These are phyloP conservation scores for Emydura subglobosa DNA, from an alignment of 2,113 vertebrate genomes.

Conservation along the genomic window DNA sequence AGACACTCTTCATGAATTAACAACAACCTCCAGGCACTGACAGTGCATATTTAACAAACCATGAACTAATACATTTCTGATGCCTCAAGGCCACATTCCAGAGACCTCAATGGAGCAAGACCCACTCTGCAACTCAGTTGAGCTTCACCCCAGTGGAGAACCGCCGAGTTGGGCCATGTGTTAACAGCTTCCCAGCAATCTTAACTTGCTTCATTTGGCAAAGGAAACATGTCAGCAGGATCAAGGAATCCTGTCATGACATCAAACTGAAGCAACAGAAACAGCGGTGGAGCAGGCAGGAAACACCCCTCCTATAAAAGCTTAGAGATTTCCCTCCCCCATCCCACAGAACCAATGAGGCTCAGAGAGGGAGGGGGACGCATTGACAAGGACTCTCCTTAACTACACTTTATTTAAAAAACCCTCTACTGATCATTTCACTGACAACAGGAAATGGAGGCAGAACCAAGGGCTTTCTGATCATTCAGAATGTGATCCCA, in stretches of 20 bases:
- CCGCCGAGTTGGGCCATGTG: fast-evolving
- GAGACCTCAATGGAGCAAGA: background rate
- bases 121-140: fast-evolving
- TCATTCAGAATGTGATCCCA: background rate
- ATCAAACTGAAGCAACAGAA: background rate
- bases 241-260: background rate
- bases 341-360: background rate
- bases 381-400: background rate
- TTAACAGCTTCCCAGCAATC: background rate
- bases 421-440: background rate
- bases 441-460: background rate
- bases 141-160: background rate
- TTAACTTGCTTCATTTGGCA: background rate
- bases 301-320: slow-evolving; percentile 49
- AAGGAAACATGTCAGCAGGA: slow-evolving; percentile 65
- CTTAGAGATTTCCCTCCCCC: background rate
- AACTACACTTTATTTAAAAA: background rate
- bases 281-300: slow-evolving; percentile 38
- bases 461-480: slow-evolving; percentile 5
- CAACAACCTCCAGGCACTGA: slow-evolving; percentile 43
- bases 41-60: slow-evolving; percentile 37
- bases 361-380: background rate
- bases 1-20: slow-evolving; percentile 47
- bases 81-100: background rate
- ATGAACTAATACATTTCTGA: background rate